phyloP scores from a whole-genome alignment of 2,888 invertebrate species.

The Mimumesa dahlbomi region DNA sequence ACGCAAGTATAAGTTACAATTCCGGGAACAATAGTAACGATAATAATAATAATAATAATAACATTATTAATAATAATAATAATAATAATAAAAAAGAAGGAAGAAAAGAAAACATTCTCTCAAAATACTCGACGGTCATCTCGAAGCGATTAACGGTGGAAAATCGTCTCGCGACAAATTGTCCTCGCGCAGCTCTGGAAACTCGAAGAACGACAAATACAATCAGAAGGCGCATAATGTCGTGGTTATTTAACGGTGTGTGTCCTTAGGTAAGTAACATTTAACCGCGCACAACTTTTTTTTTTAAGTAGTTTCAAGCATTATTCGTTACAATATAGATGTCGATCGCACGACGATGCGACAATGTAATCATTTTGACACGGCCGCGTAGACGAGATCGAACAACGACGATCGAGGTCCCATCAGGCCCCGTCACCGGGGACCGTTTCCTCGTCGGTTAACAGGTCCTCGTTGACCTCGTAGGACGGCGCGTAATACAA shows the following conservation, averaged over 20 bases:
- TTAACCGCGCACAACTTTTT: conserved; percentile 41
- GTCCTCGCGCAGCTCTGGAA: no score
- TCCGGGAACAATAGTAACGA: no score
- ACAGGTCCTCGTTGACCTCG: conserved; percentile 81
- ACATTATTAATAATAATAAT: no score
- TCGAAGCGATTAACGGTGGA: no score
- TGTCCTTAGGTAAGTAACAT: conserved; percentile 53
- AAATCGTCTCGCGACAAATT: no score
- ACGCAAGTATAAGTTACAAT: no score
- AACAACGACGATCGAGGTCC: conserved; percentile 51
- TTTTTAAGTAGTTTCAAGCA: conserved; percentile 42
- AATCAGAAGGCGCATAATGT: conserved; percentile 18
- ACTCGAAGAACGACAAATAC: conserved; percentile 22
- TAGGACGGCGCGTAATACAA: no score
- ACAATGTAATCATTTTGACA: conserved; percentile 40
- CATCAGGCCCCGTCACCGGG: conserved; percentile 79
- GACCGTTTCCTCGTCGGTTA: conserved; percentile 86
- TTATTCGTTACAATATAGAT: conserved; percentile 7
- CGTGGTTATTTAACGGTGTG: conserved; percentile 36
- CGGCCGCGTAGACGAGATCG: conserved; percentile 55
- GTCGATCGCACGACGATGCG: conserved; percentile 3
- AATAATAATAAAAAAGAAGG: no score
- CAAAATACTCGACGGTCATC: no score
- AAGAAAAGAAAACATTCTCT: no score
- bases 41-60: no score